phyloP scores from a whole-genome alignment of 53 echinoderm and acorn worm genomes.

The Glandiceps talaboti region DNA sequence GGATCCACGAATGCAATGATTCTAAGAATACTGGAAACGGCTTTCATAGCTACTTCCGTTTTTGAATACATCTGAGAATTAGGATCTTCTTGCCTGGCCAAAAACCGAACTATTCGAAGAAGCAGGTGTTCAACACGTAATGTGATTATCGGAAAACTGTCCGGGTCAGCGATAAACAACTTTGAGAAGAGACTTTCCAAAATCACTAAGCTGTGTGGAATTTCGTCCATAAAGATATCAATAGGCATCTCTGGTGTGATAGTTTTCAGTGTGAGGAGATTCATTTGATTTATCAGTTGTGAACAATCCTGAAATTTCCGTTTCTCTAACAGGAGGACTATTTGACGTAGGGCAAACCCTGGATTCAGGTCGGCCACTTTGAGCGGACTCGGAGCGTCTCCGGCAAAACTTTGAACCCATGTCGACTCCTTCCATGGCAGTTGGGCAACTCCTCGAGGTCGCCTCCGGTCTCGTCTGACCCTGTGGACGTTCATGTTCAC shows the following conservation, averaged over 20 bases:
- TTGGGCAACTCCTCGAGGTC: constrained; percentile 8
- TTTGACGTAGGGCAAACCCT: constrained; percentile 57
- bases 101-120: constrained; percentile 72
- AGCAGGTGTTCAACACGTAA: constrained; percentile 55
- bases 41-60: constrained; percentile 20
- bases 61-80: neutral
- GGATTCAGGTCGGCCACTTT: constrained; percentile 69
- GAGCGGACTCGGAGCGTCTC: constrained; percentile 64
- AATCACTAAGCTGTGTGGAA: constrained; percentile 50
- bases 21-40: constrained; percentile 48
- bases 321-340: constrained; percentile 74
- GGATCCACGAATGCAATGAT: constrained; percentile 67
- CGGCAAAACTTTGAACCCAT: constrained; percentile 82
- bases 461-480: neutral
- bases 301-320: constrained; percentile 73
- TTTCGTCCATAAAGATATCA: constrained; percentile 31
- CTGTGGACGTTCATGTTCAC: neutral
- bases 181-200: constrained; percentile 83
- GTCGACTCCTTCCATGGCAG: constrained; percentile 67
- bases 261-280: constrained; percentile 37
- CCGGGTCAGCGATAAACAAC: constrained; percentile 53
- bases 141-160: constrained; percentile 58
- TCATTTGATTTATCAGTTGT: constrained; percentile 73
- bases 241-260: constrained; percentile 62
- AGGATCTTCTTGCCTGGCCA: constrained; percentile 28